These are phyloP conservation scores for Leiothrix lutea DNA, from an alignment of 2,113 vertebrate genomes.

Conservation along the genomic window DNA sequence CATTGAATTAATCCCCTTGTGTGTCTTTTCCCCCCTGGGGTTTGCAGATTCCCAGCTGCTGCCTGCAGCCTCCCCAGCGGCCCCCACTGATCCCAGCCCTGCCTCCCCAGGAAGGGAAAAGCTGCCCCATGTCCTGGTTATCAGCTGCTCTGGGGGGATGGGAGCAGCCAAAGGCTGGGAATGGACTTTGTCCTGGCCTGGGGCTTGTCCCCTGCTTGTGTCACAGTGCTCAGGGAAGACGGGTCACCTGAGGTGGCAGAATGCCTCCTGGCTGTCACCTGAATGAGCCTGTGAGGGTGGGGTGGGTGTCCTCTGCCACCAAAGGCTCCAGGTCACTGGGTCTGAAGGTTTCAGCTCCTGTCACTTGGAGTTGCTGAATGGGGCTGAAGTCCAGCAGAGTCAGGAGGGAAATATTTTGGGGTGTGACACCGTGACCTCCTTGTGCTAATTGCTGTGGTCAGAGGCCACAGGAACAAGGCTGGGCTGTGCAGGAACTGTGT, in stretches of 20 bases:
- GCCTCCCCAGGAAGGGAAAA: background rate
- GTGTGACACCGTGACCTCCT: background rate
- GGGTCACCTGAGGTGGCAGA: background rate
- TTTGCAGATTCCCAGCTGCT: background rate
- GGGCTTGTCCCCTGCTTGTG: background rate
- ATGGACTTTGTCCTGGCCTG: background rate
- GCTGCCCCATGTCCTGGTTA: accelerated
- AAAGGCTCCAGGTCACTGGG: background rate
- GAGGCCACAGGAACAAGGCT: accelerated
- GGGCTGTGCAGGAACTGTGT: background rate
- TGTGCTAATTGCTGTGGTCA: background rate
- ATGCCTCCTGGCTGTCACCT: accelerated
- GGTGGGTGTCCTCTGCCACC: background rate
- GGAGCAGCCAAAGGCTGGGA: background rate
- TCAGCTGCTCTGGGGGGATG: accelerated
- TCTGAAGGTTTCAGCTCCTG: background rate
- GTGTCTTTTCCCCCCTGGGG: background rate
- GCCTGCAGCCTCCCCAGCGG: background rate
- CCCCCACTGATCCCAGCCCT: accelerated
- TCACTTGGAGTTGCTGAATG: background rate
- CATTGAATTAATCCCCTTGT: too few species aligned
- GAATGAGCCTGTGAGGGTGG: accelerated
- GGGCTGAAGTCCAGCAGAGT: background rate
- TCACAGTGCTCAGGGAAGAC: accelerated
- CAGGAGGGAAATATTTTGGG: background rate